phyloP scores from a whole-genome alignment of 2,797 vertebrate genomes.

The Onychomys torridus region DNA sequence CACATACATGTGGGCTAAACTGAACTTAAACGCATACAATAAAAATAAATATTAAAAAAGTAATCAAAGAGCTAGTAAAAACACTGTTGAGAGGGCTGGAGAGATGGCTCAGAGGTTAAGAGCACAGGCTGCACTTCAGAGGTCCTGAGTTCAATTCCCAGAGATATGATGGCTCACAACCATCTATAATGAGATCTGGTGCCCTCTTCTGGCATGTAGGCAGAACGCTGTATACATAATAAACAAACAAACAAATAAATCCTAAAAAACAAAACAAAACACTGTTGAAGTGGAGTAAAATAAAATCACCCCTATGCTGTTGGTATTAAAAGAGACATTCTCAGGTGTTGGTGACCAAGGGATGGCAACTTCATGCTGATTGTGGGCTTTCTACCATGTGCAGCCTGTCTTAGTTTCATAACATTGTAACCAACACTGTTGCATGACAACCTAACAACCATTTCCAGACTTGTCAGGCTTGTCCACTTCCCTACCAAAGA shows the following conservation, averaged over 20 bases:
- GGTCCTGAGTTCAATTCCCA: neutral
- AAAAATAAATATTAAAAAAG: neutral
- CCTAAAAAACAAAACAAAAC: neutral
- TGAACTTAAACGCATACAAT: neutral
- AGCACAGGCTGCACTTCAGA: neutral
- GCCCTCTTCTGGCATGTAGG: neutral
- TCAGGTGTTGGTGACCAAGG: neutral
- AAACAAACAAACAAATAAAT: neutral
- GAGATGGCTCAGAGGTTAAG: neutral
- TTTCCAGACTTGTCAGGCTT: neutral
- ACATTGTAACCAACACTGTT: neutral
- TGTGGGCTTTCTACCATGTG: neutral
- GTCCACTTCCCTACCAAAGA: neutral
- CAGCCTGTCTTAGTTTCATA: neutral
- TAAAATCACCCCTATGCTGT: neutral
- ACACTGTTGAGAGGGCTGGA: neutral
- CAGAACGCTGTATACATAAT: neutral
- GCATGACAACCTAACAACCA: neutral
- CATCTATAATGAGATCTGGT: neutral
- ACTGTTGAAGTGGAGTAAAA: neutral
- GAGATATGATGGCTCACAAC: neutral
- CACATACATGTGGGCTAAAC: neutral
- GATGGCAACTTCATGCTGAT: neutral
- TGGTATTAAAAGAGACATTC: neutral
- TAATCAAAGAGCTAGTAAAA: neutral